A percentile compares a stretch with the other conserved stretches of the same genome.
phyloP scores from a whole-genome alignment of 1,140 invertebrate species.

The Atta texana region DNA sequence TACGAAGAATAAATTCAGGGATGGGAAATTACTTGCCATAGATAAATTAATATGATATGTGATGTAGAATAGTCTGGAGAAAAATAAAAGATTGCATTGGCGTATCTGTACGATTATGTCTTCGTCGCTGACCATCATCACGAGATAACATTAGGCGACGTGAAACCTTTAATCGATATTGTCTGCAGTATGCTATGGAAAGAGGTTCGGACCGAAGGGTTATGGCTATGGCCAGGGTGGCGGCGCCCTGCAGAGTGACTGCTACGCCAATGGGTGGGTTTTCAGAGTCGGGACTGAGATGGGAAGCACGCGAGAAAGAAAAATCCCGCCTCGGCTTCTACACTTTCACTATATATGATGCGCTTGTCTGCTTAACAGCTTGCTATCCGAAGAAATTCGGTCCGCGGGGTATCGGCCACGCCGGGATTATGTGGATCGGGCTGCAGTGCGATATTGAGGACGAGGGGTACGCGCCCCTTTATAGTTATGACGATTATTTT shows the following conservation, averaged over 20 bases:
- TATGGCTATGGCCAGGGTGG: constrained; percentile 97
- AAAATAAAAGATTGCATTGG: constrained; percentile 8
- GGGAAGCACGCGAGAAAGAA: constrained; percentile 73
- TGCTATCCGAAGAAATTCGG: constrained; percentile 92
- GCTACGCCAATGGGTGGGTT: constrained; percentile 91
- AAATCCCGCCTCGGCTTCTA: constrained; percentile 82
- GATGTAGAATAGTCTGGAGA: neutral
- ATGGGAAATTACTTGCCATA: too few species aligned
- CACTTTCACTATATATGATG: constrained; percentile 83
- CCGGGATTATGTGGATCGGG: constrained; percentile 88
- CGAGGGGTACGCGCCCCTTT: constrained; percentile 84
- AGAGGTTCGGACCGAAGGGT: constrained; percentile 97
- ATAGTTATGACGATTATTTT: constrained; percentile 62
- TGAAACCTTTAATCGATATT: constrained; percentile 81
- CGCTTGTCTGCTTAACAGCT: constrained; percentile 87
- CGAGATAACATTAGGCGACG: constrained; percentile 58
- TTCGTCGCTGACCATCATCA: constrained; percentile 31
- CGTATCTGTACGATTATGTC: constrained; percentile 32
- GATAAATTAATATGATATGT: too few species aligned
- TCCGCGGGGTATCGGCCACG: constrained; percentile 94
- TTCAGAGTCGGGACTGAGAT: constrained; percentile 75
- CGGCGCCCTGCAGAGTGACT: constrained; percentile 95
- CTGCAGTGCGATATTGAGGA: constrained; percentile 87
- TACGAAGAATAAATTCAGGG: neutral
- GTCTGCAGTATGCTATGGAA: constrained; percentile 95